Evolutionary conservation across 2,113 vertebrate genomes (phyloP).

Genomic region (Gambusia affinis): DNA sequence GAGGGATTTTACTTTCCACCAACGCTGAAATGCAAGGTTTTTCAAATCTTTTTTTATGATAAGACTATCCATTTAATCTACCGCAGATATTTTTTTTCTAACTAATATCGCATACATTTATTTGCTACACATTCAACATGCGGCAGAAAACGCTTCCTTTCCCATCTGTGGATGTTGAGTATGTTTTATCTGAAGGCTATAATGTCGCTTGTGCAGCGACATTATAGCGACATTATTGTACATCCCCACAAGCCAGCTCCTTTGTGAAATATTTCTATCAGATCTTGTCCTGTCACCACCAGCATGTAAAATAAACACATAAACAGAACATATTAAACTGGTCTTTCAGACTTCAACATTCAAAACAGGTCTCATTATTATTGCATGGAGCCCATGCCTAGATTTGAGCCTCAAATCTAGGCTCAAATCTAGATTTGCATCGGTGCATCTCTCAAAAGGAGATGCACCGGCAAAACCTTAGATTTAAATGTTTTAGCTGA

Average conservation of each 20-base stretch:
- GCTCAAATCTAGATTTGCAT: too few species aligned
- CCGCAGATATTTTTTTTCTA: too few species aligned
- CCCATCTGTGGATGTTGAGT: neutral
- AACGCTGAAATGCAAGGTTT: neutral
- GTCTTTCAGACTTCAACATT: slow-evolving; percentile 1
- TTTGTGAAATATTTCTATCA: neutral
- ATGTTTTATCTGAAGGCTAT: neutral
- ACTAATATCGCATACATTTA: neutral
- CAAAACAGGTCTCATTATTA: neutral
- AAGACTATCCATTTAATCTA: neutral
- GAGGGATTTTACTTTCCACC: neutral
- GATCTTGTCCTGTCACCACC: neutral
- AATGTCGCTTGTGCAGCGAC: neutral
- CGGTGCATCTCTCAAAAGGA: neutral
- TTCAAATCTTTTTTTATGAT: neutral
- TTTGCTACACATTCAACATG: neutral
- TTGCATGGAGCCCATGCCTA: neutral
- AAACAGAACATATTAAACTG: neutral
- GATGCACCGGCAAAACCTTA: neutral
- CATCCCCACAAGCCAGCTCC: slow-evolving; percentile 4
- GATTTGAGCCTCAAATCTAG: neutral
- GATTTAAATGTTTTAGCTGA: neutral
- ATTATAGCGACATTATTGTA: neutral
- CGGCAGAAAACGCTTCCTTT: neutral
- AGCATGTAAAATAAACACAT: neutral